Evolutionary conservation across 2,797 vertebrate species (phyloP).

Genomic region (Sarcophilus harrisii): DNA sequence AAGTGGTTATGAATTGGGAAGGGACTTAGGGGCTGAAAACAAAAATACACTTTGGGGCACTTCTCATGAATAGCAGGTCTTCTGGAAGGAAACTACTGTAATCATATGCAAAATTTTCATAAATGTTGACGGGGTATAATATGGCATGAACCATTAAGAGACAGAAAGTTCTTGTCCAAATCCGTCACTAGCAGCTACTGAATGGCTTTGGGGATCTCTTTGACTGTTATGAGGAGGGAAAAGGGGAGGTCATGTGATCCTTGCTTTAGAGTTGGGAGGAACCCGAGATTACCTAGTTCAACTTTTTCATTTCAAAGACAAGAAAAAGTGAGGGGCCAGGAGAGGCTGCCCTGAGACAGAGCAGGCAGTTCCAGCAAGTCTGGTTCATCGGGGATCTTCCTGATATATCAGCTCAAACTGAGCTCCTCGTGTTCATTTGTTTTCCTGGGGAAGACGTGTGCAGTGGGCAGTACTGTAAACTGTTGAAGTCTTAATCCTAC

Average conservation of each 20-base stretch:
- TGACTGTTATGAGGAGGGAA: background rate
- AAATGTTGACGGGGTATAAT: background rate
- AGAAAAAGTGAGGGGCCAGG: background rate
- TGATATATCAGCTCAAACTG: no score
- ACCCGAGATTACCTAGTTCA: background rate
- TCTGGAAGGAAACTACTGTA: background rate
- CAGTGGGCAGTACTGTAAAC: background rate
- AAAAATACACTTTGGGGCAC: background rate
- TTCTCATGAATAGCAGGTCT: background rate
- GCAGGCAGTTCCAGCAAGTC: background rate
- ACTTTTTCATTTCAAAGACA: background rate
- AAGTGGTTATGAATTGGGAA: constrained; percentile 51
- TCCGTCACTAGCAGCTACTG: background rate
- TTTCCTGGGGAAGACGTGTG: background rate
- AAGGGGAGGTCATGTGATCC: background rate
- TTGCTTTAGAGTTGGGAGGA: background rate
- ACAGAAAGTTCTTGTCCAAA: background rate
- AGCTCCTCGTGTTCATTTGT: background rate
- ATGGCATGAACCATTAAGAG: background rate
- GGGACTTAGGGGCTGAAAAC: background rate
- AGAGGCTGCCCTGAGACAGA: background rate
- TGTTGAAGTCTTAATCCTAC: background rate
- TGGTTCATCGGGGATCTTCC: background rate
- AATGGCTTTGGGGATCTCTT: background rate
- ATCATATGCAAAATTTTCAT: background rate